Conservation (phyloP, 2,797 vertebrate genomes). For the Eptatretus atami region DNA sequence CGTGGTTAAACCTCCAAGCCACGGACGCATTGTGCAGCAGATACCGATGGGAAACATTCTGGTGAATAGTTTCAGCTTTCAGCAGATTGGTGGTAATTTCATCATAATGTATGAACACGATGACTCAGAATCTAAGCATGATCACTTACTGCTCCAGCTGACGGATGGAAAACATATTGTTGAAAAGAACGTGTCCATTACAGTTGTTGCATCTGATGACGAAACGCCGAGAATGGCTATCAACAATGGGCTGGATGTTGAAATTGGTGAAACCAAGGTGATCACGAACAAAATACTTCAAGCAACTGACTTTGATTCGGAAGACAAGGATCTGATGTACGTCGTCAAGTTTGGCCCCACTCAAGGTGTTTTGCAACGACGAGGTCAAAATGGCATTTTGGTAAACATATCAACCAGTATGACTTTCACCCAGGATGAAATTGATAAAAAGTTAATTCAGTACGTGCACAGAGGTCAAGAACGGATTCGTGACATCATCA, state of each 20-base stretch:
- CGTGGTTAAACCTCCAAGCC: slow-evolving; percentile 32
- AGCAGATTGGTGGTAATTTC: slow-evolving; percentile 56
- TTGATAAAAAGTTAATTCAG: slow-evolving; percentile 41
- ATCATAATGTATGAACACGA: slow-evolving; percentile 77
- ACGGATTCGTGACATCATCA: slow-evolving; percentile 60
- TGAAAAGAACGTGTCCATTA: slow-evolving; percentile 31
- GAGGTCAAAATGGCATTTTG: too few relatives aligned
- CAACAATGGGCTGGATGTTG: slow-evolving; percentile 66
- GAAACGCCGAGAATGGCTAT: slow-evolving; percentile 77
- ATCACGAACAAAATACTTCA: slow-evolving; percentile 38
- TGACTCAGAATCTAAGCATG: slow-evolving; percentile 53
- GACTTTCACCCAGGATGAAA: slow-evolving; percentile 69
- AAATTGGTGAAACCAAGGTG: slow-evolving; percentile 40
- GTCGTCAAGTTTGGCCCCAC: slow-evolving; percentile 39
- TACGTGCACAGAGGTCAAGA: slow-evolving; percentile 51
- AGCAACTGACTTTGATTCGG: slow-evolving; percentile 72
- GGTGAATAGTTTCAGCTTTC: slow-evolving; percentile 46
- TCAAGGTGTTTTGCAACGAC: slow-evolving; percentile 36
- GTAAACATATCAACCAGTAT: slow-evolving; percentile 13
- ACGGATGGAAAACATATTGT: slow-evolving; percentile 43
- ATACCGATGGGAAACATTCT: slow-evolving; percentile 33
- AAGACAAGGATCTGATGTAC: slow-evolving; percentile 40
- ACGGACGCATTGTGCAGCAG: slow-evolving; percentile 57
- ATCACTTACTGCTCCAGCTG: slow-evolving; percentile 44
- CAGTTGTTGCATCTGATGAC: slow-evolving; percentile 65